Conservation (phyloP, 2,797 vertebrate genomes). For the Mormyrops attenuatus region DNA sequence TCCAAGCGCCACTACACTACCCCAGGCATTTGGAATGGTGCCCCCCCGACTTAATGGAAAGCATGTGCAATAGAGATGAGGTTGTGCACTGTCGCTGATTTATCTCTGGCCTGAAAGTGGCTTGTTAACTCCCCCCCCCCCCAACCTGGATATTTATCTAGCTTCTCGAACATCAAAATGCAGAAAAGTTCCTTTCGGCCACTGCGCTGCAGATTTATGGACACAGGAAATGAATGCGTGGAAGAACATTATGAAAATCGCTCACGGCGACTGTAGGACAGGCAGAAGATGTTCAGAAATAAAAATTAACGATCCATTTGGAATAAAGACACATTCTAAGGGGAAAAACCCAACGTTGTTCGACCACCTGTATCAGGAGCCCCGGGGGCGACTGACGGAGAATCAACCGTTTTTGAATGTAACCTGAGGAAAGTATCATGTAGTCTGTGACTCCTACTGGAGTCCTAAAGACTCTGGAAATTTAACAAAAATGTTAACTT, state of each 20-base stretch:
- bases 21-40: slow-evolving; percentile 40
- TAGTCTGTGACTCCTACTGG: not conserved
- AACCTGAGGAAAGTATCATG: not conserved
- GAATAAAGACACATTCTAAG: not conserved
- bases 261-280: not conserved
- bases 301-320: not conserved
- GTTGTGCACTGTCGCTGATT: slow-evolving; percentile 40
- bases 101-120: slow-evolving; percentile 11
- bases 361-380: not conserved
- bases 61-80: slow-evolving; percentile 47
- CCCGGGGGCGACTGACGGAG: not conserved
- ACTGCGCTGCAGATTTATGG: slow-evolving; percentile 7
- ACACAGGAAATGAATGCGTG: not conserved
- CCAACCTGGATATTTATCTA: slow-evolving; percentile 5
- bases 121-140: not conserved
- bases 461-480: not conserved
- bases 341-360: not conserved
- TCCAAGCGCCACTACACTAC: slow-evolving; percentile 26
- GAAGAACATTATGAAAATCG: not conserved
- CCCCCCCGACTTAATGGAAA: slow-evolving; percentile 40
- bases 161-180: not conserved
- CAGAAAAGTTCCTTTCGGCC: not conserved
- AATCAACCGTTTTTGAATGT: not conserved
- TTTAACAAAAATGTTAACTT: not conserved
- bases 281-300: not conserved